These are phyloP conservation scores for Choristoneura rosaceana DNA, from an alignment of 2,888 invertebrate genomes.

Conservation along the genomic window DNA sequence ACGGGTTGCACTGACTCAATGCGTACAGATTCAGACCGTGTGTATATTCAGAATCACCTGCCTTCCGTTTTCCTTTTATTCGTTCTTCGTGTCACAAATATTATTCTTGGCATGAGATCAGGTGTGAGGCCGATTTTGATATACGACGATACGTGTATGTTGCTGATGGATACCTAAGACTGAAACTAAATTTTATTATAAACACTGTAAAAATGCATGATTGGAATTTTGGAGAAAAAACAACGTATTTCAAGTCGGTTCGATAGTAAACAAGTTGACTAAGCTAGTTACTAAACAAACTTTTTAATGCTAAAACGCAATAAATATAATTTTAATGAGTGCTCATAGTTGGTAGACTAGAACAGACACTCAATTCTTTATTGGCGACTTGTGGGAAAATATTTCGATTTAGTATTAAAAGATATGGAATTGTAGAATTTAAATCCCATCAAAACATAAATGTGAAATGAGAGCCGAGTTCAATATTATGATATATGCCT, in stretches of 20 bases:
- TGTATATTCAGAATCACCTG: constrained; percentile 39
- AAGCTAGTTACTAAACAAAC: neutral
- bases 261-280: no score
- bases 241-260: no score
- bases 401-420: no score
- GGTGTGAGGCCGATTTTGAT: constrained; percentile 37
- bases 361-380: no score
- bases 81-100: constrained; percentile 40
- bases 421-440: no score
- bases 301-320: neutral
- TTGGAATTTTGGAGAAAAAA: neutral
- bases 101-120: constrained; percentile 41
- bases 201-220: neutral
- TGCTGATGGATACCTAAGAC: constrained; percentile 7
- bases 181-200: neutral
- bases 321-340: neutral
- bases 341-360: neutral
- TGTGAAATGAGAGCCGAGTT: no score
- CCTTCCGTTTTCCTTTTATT: constrained; percentile 39
- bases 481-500: no score
- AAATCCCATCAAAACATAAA: no score
- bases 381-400: no score
- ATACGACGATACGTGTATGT: constrained; percentile 27
- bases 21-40: constrained; percentile 28
- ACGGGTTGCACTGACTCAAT: constrained; percentile 26